A percentile compares a stretch with the other conserved stretches of the same genome.
These are phyloP conservation scores for Darevskia mixta DNA, from an alignment of 2,797 vertebrate species.

Conservation along the genomic window DNA sequence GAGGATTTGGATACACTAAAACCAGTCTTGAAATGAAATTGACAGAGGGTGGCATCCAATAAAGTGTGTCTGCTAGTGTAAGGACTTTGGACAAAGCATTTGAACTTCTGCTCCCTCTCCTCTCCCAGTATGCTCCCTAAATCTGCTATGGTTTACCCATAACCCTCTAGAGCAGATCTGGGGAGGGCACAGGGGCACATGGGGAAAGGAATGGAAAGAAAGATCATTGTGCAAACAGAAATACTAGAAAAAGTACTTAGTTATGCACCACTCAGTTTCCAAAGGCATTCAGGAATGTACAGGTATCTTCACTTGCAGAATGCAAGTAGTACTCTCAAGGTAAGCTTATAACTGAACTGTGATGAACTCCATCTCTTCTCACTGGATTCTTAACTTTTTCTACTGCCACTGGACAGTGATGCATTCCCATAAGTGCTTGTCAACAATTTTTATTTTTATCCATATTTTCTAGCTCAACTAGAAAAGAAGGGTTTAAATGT, in stretches of 20 bases:
- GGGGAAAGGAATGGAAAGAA: no score
- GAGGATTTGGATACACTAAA: neutral
- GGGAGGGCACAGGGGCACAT: no score
- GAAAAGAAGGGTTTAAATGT: neutral
- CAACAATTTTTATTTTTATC: constrained; percentile 26
- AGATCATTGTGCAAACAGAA: no score
- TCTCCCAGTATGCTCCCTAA: no score
- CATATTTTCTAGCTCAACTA: neutral
- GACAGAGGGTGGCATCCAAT: no score
- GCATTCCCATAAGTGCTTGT: neutral
- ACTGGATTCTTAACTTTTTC: neutral
- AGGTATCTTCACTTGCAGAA: neutral
- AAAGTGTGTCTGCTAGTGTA: no score
- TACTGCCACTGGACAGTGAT: neutral
- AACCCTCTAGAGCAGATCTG: no score
- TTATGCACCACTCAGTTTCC: neutral
- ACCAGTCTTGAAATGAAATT: neutral
- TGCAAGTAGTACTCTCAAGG: neutral
- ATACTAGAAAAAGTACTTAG: no score
- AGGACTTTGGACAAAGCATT: no score
- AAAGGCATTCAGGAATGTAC: neutral
- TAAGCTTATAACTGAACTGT: neutral
- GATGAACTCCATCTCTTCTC: neutral
- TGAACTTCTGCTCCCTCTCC: no score
- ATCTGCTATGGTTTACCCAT: no score